Evolutionary conservation across 2,113 vertebrate species (phyloP).

Genomic region (Chlorodrepanis virens): DNA sequence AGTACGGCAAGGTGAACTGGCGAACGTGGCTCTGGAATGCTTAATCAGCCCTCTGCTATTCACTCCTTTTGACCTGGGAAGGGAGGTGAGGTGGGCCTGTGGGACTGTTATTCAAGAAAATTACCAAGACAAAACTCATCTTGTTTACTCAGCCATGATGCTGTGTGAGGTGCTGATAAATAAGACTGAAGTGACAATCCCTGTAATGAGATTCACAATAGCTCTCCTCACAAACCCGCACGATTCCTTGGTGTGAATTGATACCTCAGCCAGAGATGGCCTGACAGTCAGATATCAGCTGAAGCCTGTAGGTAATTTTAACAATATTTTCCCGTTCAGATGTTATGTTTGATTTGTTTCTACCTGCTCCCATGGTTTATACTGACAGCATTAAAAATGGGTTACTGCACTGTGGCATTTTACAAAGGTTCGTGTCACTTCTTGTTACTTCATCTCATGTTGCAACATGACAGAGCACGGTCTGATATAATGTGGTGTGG

Average conservation of each 20-base stretch:
- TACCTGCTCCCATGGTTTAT: constrained; percentile 21
- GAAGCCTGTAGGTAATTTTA: constrained; percentile 36
- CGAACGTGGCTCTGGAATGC: rapidly evolving
- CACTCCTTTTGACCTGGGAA: not conserved
- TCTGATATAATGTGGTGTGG: constrained; percentile 25
- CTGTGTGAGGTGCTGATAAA: not conserved
- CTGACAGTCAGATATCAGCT: constrained; percentile 23
- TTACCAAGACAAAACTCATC: not conserved
- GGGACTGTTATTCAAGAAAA: not conserved
- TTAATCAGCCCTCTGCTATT: not conserved
- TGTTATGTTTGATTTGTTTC: constrained; percentile 52
- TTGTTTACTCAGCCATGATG: not conserved
- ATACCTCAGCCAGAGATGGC: not conserved
- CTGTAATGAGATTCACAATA: not conserved
- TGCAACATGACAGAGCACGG: constrained; percentile 12
- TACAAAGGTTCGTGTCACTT: constrained; percentile 61
- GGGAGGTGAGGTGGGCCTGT: not conserved
- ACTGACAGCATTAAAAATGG: constrained; percentile 60
- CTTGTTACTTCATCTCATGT: constrained; percentile 35
- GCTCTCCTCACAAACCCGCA: not conserved
- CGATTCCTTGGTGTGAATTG: not conserved
- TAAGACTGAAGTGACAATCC: not conserved
- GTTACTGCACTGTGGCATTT: constrained; percentile 60
- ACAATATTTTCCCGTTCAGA: constrained; percentile 45
- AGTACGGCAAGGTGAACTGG: not conserved